Evolutionary conservation across 2,888 invertebrate genomes (phyloP), one percentile per base, ranked within the genome.

Genomic region (Phasia obesa): DNA sequence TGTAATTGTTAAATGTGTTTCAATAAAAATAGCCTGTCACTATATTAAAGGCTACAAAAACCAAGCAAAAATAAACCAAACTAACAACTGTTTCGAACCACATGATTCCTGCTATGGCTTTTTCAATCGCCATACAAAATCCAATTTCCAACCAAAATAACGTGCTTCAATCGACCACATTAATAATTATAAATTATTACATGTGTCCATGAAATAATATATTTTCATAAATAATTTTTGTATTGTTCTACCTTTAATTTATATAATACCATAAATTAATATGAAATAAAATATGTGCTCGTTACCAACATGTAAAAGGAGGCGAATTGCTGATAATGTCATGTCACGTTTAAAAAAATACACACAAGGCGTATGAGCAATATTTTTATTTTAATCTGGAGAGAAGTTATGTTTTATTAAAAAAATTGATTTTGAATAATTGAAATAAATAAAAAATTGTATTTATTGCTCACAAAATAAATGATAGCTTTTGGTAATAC

Each of bases 1-100:
- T 53, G 38, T n/a, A n/a, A 44, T 17, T 62, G 38, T 35, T 67
- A 19, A 49, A 73, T 67, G 38, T 25, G 49, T 69, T 21, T 60
- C 69, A 47, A 67, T 60, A 47, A 25, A 67, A 60, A 53, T 67
- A 17, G 38, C 13, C 49, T 27, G 60, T 6, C 60, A 53, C 62
- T 60, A 53, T 55, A 44, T 35, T 23, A 31, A 13, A 1, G 2
- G 17, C 23, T 21, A 31, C 51, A 42, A 27, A 62, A 9, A 35
- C 9, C 13, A 55, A 44, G 21, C 55, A 73, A 55, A 17, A 31
- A 57, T 64, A 42, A 57, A 65, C 35, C 44, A 13, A 38, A 57
- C 15, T 38, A 49, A 38, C 57, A 57, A 49, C 35, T 38, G 17
- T 23, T 35, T 23, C 13, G 13, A 44, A 31, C 31, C 55, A 5